These are phyloP conservation scores for Aphaenogaster ashmeadi DNA, from an alignment of 1,140 invertebrate species.

Conservation along the genomic window DNA sequence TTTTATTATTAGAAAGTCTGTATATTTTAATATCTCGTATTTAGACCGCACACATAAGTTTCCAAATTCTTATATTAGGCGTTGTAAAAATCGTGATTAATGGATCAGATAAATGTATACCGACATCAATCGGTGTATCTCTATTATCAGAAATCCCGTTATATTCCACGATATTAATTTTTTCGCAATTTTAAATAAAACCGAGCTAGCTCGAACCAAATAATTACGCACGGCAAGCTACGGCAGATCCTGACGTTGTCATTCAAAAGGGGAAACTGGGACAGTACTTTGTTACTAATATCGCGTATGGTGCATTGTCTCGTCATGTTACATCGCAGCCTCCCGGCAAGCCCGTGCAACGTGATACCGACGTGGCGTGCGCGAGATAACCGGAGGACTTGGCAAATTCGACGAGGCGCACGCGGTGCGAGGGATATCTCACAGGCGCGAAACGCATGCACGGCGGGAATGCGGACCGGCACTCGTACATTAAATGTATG, in stretches of 20 bases:
- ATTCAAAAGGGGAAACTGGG: background rate
- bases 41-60: background rate
- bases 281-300: constrained; percentile 5
- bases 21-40: background rate
- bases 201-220: background rate
- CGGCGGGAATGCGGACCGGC: background rate
- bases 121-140: background rate
- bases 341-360: background rate
- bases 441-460: constrained; percentile 3
- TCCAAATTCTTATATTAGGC: background rate
- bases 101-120: background rate
- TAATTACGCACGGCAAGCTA: background rate
- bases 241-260: background rate
- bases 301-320: background rate
- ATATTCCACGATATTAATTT: background rate
- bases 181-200: background rate
- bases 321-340: background rate
- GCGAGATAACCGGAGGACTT: constrained; percentile 52
- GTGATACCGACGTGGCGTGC: background rate
- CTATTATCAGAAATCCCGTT: background rate
- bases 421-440: constrained; percentile 27
- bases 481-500: constrained; percentile 66
- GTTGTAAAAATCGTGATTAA: background rate
- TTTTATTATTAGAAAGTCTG: background rate
- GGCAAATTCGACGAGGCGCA: constrained; percentile 32